Evolutionary conservation across 2,113 vertebrate genomes (phyloP).

Genomic region (Chionodraco myersi): DNA sequence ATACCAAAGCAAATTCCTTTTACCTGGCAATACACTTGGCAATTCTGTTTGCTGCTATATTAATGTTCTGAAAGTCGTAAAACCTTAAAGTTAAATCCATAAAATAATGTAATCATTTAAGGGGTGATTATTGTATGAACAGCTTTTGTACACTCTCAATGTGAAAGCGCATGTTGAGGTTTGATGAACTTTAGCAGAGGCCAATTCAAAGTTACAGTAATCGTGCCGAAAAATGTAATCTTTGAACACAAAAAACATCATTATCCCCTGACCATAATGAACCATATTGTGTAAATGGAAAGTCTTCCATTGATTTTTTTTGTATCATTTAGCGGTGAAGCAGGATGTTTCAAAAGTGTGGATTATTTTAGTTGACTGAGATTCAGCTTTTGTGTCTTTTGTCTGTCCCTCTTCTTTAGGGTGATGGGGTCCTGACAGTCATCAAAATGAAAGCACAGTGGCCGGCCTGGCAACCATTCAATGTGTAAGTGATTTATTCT

Average conservation of each 20-base stretch:
- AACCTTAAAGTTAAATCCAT: not conserved
- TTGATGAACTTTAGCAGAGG: not conserved
- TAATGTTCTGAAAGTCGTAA: too few species aligned
- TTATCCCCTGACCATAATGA: not conserved
- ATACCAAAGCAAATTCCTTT: too few species aligned
- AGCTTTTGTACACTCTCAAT: not conserved
- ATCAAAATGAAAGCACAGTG: conserved; percentile 99
- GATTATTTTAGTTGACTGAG: not conserved
- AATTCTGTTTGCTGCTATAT: too few species aligned
- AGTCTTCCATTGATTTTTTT: conserved; percentile 22
- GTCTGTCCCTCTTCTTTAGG: conserved; percentile 81
- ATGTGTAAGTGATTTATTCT: conserved; percentile 91
- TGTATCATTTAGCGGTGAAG: conserved; percentile 17
- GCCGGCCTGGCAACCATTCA: conserved; percentile 98
- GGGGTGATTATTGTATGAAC: not conserved
- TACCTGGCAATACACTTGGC: too few species aligned
- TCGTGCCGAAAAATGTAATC: not conserved
- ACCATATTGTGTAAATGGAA: not conserved
- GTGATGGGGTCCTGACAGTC: conserved; percentile 97
- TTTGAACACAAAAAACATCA: conserved; percentile 4
- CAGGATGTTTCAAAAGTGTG: not conserved
- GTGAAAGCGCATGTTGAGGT: not conserved
- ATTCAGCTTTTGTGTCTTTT: conserved; percentile 30
- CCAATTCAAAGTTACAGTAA: not conserved
- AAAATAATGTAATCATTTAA: not conserved